phyloP scores from a whole-genome alignment of 1,140 invertebrate genomes.

The Drosophila tani region DNA sequence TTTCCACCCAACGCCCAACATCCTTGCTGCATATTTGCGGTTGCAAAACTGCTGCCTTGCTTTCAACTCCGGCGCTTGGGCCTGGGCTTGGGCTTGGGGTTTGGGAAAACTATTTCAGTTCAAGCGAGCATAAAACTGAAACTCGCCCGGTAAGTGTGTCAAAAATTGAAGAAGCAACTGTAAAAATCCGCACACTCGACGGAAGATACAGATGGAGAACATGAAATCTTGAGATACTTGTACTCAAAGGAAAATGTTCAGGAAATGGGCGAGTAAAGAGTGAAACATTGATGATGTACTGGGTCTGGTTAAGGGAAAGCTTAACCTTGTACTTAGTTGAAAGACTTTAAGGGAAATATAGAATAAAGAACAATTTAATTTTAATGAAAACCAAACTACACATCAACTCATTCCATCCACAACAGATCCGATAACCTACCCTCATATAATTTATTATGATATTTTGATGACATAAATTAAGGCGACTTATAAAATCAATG shows the following conservation, averaged over 20 bases:
- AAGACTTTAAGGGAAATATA: too few relatives aligned
- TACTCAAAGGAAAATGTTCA: constrained; percentile 23
- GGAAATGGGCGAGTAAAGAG: constrained; percentile 10
- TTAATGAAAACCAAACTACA: background rate
- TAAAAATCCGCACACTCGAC: constrained; percentile 39
- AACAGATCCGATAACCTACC: background rate
- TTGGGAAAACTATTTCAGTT: constrained; percentile 67
- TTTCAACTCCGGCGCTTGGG: constrained; percentile 48
- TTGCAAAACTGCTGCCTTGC: constrained; percentile 64
- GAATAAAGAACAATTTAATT: background rate
- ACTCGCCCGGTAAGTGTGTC: constrained; percentile 74
- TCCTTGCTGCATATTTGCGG: constrained; percentile 71
- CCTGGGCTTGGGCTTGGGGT: background rate
- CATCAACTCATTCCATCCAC: background rate
- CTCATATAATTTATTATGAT: background rate
- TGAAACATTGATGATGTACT: background rate
- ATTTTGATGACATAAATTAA: background rate
- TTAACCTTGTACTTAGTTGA: background rate
- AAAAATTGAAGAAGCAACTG: constrained; percentile 65
- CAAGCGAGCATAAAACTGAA: constrained; percentile 74
- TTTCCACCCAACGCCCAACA: constrained; percentile 32
- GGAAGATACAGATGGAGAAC: constrained; percentile 19
- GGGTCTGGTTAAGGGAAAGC: background rate
- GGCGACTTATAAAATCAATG: background rate
- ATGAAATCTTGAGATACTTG: constrained; percentile 39